A percentile compares a stretch with the other conserved stretches of the same genome.
phyloP scores from a whole-genome alignment of 1,140 invertebrate species.

The Oppia nitens region DNA sequence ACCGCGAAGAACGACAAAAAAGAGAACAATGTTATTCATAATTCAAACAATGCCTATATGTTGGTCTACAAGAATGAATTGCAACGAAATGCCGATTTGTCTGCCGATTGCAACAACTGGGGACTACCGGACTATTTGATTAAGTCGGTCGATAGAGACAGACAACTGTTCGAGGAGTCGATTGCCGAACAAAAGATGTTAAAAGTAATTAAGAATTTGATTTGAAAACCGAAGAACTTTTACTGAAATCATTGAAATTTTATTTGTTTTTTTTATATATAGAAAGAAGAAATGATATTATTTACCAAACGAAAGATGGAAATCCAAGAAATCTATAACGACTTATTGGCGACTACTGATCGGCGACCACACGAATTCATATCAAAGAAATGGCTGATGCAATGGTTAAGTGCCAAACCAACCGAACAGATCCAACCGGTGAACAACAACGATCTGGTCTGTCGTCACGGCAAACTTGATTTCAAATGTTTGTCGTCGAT shows the following conservation, averaged over 20 bases:
- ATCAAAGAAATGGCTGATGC: slow-evolving; percentile 13
- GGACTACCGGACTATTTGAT: slow-evolving; percentile 23
- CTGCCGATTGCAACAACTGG: slow-evolving; percentile 15
- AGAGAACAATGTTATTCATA: slow-evolving; percentile 28
- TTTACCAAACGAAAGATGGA: slow-evolving; percentile 24
- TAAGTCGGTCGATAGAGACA: slow-evolving; percentile 29
- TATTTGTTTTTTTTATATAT: neutral
- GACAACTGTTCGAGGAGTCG: slow-evolving; percentile 31
- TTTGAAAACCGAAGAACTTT: neutral
- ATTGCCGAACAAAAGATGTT: slow-evolving; percentile 25
- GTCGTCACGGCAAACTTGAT: slow-evolving; percentile 12
- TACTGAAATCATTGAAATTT: neutral
- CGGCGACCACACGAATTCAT: slow-evolving; percentile 12
- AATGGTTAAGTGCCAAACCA: slow-evolving; percentile 22
- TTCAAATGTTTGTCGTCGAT: neutral
- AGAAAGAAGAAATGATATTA: neutral
- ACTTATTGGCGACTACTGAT: neutral
- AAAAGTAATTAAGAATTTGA: slow-evolving; percentile 23
- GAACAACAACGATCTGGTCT: slow-evolving; percentile 17
- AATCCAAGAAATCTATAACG: slow-evolving; percentile 4
- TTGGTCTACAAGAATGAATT: slow-evolving; percentile 36
- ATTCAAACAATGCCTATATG: slow-evolving; percentile 44
- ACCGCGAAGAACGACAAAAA: slow-evolving; percentile 8
- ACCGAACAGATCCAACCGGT: slow-evolving; percentile 22
- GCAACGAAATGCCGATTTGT: slow-evolving; percentile 13